A percentile compares a stretch with the other conserved stretches of the same genome.
Evolutionary conservation across 2,113 vertebrate species (phyloP).

Genomic region (Pomatostomus ruficeps): DNA sequence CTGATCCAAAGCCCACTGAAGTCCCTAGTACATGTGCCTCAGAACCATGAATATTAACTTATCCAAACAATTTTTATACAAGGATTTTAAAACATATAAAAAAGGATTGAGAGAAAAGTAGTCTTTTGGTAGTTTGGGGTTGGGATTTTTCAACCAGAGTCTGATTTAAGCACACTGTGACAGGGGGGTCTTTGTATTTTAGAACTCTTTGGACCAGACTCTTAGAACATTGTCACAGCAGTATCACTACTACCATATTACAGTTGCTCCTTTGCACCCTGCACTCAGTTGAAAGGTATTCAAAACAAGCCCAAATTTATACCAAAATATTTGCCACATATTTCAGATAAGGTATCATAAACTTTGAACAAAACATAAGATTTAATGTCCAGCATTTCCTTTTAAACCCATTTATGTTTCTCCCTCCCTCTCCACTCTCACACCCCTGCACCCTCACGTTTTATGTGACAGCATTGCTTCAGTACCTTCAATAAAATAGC

Average conservation of each 20-base stretch:
- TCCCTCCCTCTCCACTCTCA: background rate
- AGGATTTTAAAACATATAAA: background rate
- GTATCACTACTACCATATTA: background rate
- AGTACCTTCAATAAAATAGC: background rate
- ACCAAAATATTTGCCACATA: constrained; percentile 24
- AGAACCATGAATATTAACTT: background rate
- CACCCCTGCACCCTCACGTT: background rate
- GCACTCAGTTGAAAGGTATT: background rate
- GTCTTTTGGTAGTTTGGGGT: background rate
- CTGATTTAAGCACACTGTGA: background rate
- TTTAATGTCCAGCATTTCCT: background rate
- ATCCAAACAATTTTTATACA: background rate
- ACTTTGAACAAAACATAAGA: background rate
- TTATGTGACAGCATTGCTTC: background rate
- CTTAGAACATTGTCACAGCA: background rate
- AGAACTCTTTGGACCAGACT: background rate
- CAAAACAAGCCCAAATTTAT: constrained; percentile 13
- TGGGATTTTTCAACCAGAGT: background rate
- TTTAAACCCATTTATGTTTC: background rate
- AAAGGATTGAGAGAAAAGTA: background rate
- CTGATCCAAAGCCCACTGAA: background rate
- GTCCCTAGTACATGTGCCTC: background rate
- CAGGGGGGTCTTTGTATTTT: rapidly evolving
- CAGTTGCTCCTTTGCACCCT: background rate
- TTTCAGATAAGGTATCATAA: background rate